These are phyloP conservation scores for Acanthacorydalis orientalis DNA, from an alignment of 2,888 invertebrate genomes.

Conservation along the genomic window DNA sequence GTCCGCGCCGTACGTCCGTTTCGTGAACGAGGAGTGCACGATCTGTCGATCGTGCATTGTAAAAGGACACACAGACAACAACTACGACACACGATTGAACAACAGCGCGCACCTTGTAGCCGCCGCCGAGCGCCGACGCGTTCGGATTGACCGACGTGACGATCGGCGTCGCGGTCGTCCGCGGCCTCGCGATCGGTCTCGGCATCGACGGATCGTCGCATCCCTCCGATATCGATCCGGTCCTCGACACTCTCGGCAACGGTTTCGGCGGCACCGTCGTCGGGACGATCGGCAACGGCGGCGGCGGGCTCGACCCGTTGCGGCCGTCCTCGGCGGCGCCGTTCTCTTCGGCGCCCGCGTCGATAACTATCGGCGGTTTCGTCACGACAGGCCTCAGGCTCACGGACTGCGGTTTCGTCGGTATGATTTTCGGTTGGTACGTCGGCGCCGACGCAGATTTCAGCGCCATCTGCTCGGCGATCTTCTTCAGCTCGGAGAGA, in stretches of 20 bases:
- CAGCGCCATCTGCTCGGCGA: slow-evolving; percentile 6
- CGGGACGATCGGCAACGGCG: slow-evolving; percentile 2
- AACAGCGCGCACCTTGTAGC: slow-evolving; percentile 53
- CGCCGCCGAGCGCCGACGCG: slow-evolving; percentile 36
- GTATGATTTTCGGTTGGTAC: background rate
- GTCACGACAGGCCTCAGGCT: background rate
- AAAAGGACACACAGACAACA: slow-evolving; percentile 8
- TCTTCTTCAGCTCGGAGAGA: slow-evolving; percentile 19
- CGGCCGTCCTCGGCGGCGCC: background rate
- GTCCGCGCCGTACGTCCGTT: too few relatives aligned
- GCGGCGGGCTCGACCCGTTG: too few relatives aligned
- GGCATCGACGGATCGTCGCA: slow-evolving; percentile 29
- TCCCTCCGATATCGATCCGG: slow-evolving; percentile 54
- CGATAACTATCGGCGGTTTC: background rate
- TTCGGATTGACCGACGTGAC: slow-evolving; percentile 40
- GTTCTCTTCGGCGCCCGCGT: background rate
- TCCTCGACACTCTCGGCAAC: slow-evolving; percentile 56
- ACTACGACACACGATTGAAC: slow-evolving; percentile 11
- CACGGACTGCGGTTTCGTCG: background rate
- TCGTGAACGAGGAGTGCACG: too few relatives aligned
- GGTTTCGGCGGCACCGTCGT: slow-evolving; percentile 54
- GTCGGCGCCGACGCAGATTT: background rate
- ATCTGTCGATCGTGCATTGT: background rate
- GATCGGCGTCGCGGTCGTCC: slow-evolving; percentile 45
- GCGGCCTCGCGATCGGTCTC: slow-evolving; percentile 48